A percentile compares a stretch with the other conserved stretches of the same genome.
Conservation (phyloP, 2,888 invertebrate species). For the Acronicta leporina region DNA sequence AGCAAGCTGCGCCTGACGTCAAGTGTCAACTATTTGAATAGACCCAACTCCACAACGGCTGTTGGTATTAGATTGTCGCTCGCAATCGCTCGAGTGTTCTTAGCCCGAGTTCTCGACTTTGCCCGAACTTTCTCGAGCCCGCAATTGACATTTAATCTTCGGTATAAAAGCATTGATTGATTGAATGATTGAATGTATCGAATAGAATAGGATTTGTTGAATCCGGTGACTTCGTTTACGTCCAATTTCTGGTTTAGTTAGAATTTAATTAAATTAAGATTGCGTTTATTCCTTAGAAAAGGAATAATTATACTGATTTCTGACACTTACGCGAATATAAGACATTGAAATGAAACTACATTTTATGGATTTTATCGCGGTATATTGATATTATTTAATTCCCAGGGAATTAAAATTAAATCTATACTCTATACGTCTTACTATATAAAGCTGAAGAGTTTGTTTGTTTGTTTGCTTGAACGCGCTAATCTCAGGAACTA, state of each 20-base stretch:
- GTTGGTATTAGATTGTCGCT: constrained; percentile 51
- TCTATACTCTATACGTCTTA: no score
- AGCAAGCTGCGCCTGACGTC: constrained; percentile 42
- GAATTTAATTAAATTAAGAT: not conserved
- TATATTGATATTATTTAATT: no score
- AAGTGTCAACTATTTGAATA: constrained; percentile 48
- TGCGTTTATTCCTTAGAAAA: no score
- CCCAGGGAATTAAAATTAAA: no score
- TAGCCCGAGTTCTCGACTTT: constrained; percentile 24
- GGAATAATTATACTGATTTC: no score
- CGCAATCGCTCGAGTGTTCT: constrained; percentile 35
- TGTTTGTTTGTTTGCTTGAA: no score
- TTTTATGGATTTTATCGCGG: no score
- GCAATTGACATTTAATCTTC: constrained; percentile 41
- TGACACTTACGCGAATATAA: no score
- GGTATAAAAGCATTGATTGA: constrained; percentile 7
- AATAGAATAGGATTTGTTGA: constrained; percentile 6
- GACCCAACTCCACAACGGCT: constrained; percentile 37
- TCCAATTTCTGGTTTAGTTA: not conserved
- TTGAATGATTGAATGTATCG: constrained; percentile 34
- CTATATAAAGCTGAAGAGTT: no score
- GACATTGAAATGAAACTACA: no score
- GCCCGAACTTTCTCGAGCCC: constrained; percentile 16
- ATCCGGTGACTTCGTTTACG: not conserved
- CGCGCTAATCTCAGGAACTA: no score